A percentile compares a stretch with the other conserved stretches of the same genome.
These are phyloP conservation scores for Formica aserva DNA, from an alignment of 2,888 invertebrate genomes.

Conservation along the genomic window DNA sequence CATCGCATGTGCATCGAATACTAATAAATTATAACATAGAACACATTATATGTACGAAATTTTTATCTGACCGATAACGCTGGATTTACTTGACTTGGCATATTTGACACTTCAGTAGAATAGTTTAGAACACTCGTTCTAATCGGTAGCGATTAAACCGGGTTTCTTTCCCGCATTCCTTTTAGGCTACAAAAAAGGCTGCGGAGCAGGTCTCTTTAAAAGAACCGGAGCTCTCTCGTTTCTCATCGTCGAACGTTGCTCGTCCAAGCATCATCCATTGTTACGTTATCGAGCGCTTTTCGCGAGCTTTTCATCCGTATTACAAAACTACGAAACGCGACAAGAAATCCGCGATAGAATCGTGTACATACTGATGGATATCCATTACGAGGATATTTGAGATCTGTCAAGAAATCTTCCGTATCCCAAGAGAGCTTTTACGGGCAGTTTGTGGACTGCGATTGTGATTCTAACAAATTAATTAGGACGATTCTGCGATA, in stretches of 20 bases:
- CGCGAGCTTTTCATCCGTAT: constrained; percentile 40
- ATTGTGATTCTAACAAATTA: constrained; percentile 28
- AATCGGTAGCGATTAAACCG: constrained; percentile 38
- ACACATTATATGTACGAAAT: neutral
- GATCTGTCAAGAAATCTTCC: constrained; percentile 8
- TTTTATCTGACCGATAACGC: neutral
- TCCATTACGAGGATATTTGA: neutral
- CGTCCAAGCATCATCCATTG: constrained; percentile 36
- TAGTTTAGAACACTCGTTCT: neutral
- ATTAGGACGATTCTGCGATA: neutral
- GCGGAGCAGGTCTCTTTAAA: constrained; percentile 30
- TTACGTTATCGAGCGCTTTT: constrained; percentile 47
- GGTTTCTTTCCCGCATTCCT: neutral
- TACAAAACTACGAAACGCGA: constrained; percentile 29
- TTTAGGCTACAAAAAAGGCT: constrained; percentile 18
- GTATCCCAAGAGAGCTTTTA: neutral
- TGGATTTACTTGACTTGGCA: neutral
- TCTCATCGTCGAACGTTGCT: constrained; percentile 37
- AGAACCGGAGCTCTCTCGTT: constrained; percentile 21
- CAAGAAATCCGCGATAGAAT: constrained; percentile 14
- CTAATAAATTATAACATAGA: neutral
- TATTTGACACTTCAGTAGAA: neutral
- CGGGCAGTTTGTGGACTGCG: neutral
- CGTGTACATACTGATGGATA: constrained; percentile 25
- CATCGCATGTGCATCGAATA: neutral